Percentiles rank a stretch among this genome's conserved stretches.
Conservation (phyloP, 2,113 vertebrate species). For the Ancistrus triradiatus region DNA sequence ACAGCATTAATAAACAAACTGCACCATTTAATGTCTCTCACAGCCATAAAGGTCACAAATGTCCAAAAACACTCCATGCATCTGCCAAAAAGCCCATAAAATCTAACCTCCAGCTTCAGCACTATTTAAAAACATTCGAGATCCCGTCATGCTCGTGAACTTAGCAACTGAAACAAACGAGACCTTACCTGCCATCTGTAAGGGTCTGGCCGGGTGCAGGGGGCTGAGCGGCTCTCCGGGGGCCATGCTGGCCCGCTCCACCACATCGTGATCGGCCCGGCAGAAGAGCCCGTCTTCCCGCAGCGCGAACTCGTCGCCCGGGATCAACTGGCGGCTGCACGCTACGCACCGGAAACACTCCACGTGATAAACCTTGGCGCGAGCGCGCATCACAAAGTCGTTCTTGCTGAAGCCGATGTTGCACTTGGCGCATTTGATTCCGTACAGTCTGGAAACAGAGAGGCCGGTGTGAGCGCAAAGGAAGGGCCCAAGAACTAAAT, state of each 20-base stretch:
- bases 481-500: too few relatives aligned
- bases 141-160: too few relatives aligned
- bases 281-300: constrained; percentile 95
- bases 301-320: constrained; percentile 94
- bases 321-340: constrained; percentile 96
- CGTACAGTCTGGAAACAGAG: constrained; percentile 79
- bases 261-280: constrained; percentile 92
- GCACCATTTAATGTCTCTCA: too few relatives aligned
- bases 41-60: too few relatives aligned
- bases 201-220: constrained; percentile 84
- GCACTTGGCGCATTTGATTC: constrained; percentile 98
- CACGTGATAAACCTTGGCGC: constrained; percentile 96
- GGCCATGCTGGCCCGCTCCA: constrained; percentile 87
- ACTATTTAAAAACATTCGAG: too few relatives aligned
- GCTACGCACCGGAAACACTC: constrained; percentile 98
- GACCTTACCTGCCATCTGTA: constrained; percentile 95
- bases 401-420: constrained; percentile 99
- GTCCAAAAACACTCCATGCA: too few relatives aligned
- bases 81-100: too few relatives aligned
- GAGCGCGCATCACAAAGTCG: constrained; percentile 96
- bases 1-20: too few relatives aligned
- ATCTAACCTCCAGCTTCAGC: not conserved
- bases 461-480: not conserved
- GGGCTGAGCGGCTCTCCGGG: constrained; percentile 88
- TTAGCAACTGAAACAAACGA: not conserved